Base-by-base conservation (phyloP, 2,888 invertebrate species). In the Scaeva pyrastri region DNA sequence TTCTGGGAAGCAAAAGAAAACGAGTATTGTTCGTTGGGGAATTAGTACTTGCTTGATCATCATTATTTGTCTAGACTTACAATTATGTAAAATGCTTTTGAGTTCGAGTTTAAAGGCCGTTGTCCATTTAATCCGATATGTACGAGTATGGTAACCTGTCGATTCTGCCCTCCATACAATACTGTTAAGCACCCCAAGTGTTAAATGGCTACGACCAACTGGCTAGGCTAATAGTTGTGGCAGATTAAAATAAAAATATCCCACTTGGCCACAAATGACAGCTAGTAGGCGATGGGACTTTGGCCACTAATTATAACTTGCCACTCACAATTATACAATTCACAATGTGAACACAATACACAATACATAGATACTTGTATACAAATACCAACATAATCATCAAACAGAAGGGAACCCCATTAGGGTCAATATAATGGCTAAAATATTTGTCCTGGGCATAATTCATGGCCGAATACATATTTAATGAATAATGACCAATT, bases 401-500 rank as follows among this genome's bases (percentile, higher is more conserved):
- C 58, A 71, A 71, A 79, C n/a, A 23, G 10, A n/a, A 64, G 6
- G 48, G 48, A 31, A 31, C 11, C 31, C 26, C 52, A 31, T 62
- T 52, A 74, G 56, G 50, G 52, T 21, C 50, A 39, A 52, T 79
- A 66, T 84, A 79, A 79, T 84, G 75, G 68, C 60, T 75, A 66
- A 79, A 75, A 84, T 79, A 84, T 84, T 84, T 79, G 71, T 72
- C 64, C 48, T 79, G 64, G 26, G 8, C 71, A 66, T 79, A 79
- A 79, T 52, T 84, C 83, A 75, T 74, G 64, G 48, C 10, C 79
- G 21, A 50, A 75, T 56, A 75, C 56, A 62, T 74, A 56, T 79
- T 71, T 74, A 79, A 84, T 84, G 84, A 50, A 36, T 74, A 79
- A 84, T 84, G 84, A 50, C 50, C 64, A 56, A 66, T 70, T 84